A percentile compares a stretch with the other conserved stretches of the same genome.
phyloP scores from a whole-genome alignment of 1,140 invertebrate species.

The Mactra quadrangularis region DNA sequence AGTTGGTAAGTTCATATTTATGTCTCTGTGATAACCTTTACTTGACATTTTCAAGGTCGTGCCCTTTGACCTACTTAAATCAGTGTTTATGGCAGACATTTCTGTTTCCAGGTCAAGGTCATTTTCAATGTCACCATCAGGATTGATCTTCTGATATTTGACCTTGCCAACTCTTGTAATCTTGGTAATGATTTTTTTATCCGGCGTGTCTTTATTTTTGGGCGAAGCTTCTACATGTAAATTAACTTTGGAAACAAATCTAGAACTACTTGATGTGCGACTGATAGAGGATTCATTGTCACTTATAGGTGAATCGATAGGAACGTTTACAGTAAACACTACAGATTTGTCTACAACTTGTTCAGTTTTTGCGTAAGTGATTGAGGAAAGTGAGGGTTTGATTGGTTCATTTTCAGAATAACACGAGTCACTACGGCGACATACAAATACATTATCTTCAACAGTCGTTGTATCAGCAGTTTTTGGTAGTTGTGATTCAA shows the following conservation, averaged over 20 bases:
- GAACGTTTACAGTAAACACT: conserved; percentile 35
- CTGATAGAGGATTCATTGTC: not conserved
- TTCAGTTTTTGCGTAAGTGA: conserved; percentile 2
- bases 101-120: not conserved
- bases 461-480: too few relatives aligned
- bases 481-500: too few relatives aligned
- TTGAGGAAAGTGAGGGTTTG: conserved; percentile 17
- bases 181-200: not conserved
- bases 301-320: not conserved
- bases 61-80: too few relatives aligned
- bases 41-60: too few relatives aligned
- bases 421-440: not conserved
- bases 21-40: too few relatives aligned
- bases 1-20: not conserved
- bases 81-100: too few relatives aligned
- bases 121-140: conserved; percentile 3
- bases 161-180: conserved; percentile 9
- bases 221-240: conserved; percentile 16
- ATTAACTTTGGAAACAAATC: conserved; percentile 25
- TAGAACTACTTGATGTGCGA: not conserved
- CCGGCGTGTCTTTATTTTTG: not conserved
- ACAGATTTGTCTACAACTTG: conserved; percentile 24
- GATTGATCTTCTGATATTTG: not conserved
- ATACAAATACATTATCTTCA: conserved; percentile 7
- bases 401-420: conserved; percentile 2